phyloP scores from a whole-genome alignment of 2,888 invertebrate species.

The Magallana nippona region DNA sequence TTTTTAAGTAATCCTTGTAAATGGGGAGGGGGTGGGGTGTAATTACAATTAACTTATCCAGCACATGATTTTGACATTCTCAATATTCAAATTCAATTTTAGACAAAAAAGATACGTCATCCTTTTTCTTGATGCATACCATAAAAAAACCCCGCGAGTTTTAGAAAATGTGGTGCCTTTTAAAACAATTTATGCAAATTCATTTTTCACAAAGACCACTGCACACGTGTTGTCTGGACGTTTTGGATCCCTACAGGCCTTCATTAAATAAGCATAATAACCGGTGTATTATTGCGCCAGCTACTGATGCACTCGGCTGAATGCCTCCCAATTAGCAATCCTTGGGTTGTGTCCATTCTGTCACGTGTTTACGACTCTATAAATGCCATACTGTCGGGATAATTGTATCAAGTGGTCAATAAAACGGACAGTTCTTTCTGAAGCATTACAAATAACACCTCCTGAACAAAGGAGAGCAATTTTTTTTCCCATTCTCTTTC shows the following conservation, averaged over 20 bases:
- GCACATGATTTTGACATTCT: no score
- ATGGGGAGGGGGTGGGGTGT: no score
- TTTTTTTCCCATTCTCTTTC: background rate
- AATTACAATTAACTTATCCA: no score
- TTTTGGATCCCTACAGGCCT: background rate
- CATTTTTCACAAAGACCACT: no score
- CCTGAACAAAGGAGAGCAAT: background rate
- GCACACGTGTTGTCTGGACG: constrained; percentile 3
- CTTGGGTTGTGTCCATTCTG: constrained; percentile 8
- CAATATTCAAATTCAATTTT: no score
- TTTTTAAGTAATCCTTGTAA: no score
- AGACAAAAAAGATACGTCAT: no score
- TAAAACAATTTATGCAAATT: no score
- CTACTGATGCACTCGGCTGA: constrained; percentile 5
- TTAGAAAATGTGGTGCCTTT: no score
- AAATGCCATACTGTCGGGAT: constrained; percentile 13
- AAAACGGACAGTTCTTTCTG: constrained; percentile 7
- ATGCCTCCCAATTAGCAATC: constrained; percentile 4
- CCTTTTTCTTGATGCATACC: no score
- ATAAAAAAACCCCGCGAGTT: no score
- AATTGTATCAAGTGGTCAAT: constrained; percentile 6
- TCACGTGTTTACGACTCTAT: constrained; percentile 23
- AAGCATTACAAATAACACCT: background rate
- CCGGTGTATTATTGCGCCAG: constrained; percentile 14
- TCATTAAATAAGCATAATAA: background rate